Conservation (phyloP, 2,113 vertebrate species). For the Nasalis larvatus region DNA sequence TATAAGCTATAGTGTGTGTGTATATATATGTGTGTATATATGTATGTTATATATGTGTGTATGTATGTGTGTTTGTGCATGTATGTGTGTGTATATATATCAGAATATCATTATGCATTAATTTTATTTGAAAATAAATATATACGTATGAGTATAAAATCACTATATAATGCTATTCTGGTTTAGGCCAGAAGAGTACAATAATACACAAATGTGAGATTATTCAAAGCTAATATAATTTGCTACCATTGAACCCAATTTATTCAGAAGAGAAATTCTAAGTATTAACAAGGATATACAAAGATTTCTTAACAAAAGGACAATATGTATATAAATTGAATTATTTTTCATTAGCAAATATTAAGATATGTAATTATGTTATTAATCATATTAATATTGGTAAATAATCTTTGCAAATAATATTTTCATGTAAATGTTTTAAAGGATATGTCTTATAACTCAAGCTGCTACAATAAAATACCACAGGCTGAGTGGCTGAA, state of each 20-base stretch:
- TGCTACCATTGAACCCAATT: neutral
- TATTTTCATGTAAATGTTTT: neutral
- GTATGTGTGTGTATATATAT: neutral
- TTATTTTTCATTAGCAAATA: neutral
- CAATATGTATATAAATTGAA: neutral
- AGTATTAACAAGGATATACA: neutral
- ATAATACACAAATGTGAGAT: neutral
- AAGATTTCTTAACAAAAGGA: neutral
- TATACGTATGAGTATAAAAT: neutral
- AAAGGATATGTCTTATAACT: neutral
- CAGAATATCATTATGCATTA: neutral
- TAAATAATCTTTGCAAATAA: neutral
- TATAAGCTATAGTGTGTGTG: neutral
- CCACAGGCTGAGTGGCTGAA: neutral
- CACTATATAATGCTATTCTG: neutral
- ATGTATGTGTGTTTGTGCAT: accelerated
- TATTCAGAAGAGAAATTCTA: neutral
- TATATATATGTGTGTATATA: neutral
- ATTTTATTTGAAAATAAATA: neutral
- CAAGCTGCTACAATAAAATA: neutral
- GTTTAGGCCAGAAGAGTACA: neutral
- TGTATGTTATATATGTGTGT: neutral
- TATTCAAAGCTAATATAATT: neutral
- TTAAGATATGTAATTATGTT: neutral
- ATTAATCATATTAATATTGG: neutral